These are phyloP conservation scores for Synergus gifuensis DNA, from an alignment of 2,888 invertebrate species.

Conservation along the genomic window DNA sequence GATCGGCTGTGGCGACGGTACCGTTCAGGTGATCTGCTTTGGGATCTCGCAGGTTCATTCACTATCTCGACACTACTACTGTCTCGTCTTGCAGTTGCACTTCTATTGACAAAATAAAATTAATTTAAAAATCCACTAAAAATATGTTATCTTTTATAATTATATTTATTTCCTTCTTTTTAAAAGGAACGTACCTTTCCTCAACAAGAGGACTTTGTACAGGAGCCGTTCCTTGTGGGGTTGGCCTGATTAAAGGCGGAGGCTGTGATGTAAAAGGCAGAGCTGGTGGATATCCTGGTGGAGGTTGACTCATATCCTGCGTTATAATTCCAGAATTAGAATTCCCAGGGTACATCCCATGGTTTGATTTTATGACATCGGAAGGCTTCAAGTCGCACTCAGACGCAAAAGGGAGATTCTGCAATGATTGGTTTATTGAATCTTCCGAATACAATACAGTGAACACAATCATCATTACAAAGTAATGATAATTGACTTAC, in stretches of 20 bases:
- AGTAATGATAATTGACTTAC: constrained; percentile 75
- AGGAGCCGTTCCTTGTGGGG: constrained; percentile 65
- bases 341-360: constrained; percentile 62
- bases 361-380: constrained; percentile 72
- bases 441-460: not conserved
- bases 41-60: constrained; percentile 73
- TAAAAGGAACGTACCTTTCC: constrained; percentile 67
- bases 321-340: constrained; percentile 68
- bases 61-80: constrained; percentile 76
- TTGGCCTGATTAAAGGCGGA: constrained; percentile 67
- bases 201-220: constrained; percentile 74
- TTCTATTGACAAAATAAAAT: constrained; percentile 44
- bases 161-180: not conserved
- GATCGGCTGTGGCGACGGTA: constrained; percentile 75
- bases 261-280: constrained; percentile 73
- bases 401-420: constrained; percentile 83
- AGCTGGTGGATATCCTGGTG: constrained; percentile 79
- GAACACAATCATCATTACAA: not conserved
- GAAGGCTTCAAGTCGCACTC: constrained; percentile 83
- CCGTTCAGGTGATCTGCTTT: constrained; percentile 75
- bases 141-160: too few species aligned
- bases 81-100: constrained; percentile 66
- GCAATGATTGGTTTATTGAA: constrained; percentile 59
- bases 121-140: not conserved
- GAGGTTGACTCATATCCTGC: constrained; percentile 79